phyloP scores from a whole-genome alignment of 1,140 invertebrate genomes.

The Trinorchestia longiramus region DNA sequence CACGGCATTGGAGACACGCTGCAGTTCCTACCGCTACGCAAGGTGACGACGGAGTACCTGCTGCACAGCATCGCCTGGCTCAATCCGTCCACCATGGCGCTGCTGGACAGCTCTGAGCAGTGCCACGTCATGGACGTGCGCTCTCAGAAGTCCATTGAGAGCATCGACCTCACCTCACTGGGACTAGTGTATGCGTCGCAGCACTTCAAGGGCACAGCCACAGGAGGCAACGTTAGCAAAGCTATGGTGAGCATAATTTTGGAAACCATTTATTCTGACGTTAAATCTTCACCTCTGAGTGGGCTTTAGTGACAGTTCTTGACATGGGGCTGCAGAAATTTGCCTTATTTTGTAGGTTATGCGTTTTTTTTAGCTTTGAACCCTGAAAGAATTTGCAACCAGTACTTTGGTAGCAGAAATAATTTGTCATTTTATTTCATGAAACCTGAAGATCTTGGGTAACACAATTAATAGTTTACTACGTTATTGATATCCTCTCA shows the following conservation, averaged over 20 bases:
- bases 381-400: neutral
- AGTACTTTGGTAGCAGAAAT: too few relatives aligned
- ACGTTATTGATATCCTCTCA: too few relatives aligned
- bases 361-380: neutral
- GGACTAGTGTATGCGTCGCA: slow-evolving; percentile 91
- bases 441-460: too few relatives aligned
- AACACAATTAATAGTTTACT: too few relatives aligned
- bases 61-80: slow-evolving; percentile 87
- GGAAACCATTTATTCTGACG: neutral
- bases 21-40: slow-evolving; percentile 77
- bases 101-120: slow-evolving; percentile 87
- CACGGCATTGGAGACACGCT: slow-evolving; percentile 71
- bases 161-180: slow-evolving; percentile 84
- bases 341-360: neutral
- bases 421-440: too few relatives aligned
- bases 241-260: slow-evolving; percentile 74
- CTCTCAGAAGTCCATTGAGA: slow-evolving; percentile 86
- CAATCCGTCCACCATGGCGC: slow-evolving; percentile 85
- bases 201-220: slow-evolving; percentile 86
- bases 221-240: slow-evolving; percentile 81
- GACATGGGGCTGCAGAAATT: neutral
- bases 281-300: neutral
- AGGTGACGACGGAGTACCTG: slow-evolving; percentile 78
- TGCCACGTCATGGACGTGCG: slow-evolving; percentile 90
- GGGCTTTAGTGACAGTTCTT: neutral